A percentile compares a stretch with the other conserved stretches of the same genome.
Evolutionary conservation across 2,888 invertebrate species (phyloP).

Genomic region (Epinotia nisella): DNA sequence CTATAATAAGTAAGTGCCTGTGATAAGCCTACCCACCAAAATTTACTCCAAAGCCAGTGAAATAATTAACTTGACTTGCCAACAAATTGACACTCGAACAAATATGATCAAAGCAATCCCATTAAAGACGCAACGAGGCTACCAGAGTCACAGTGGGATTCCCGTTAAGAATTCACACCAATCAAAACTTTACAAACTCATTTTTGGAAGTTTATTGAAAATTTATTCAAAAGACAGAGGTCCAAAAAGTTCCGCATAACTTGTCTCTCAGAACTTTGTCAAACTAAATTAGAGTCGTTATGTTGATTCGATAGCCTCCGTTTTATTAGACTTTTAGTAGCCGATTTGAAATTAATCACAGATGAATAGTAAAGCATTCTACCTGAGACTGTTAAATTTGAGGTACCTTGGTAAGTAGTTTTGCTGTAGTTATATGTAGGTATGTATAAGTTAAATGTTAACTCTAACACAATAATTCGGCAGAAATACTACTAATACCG

Average conservation of each 20-base stretch:
- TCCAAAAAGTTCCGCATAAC: slow-evolving; percentile 69
- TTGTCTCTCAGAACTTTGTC: slow-evolving; percentile 72
- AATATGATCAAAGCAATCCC: slow-evolving; percentile 47
- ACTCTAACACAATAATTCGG: neutral
- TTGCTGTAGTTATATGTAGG: too few relatives aligned
- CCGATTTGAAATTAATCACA: slow-evolving; percentile 15
- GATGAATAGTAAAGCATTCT: neutral
- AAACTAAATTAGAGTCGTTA: slow-evolving; percentile 74
- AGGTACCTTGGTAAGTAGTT: neutral
- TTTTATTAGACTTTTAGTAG: slow-evolving; percentile 55
- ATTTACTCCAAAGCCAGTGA: neutral
- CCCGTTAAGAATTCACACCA: slow-evolving; percentile 67
- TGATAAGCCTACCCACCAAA: neutral
- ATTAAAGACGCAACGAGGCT: slow-evolving; percentile 45
- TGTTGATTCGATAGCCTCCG: slow-evolving; percentile 57
- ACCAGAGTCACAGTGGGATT: slow-evolving; percentile 48
- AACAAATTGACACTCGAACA: slow-evolving; percentile 23
- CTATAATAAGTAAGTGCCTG: too few relatives aligned
- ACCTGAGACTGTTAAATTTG: neutral
- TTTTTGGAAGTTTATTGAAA: slow-evolving; percentile 75
- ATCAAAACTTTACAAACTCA: slow-evolving; percentile 75
- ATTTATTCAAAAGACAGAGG: slow-evolving; percentile 77
- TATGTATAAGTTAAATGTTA: too few relatives aligned
- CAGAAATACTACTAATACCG: neutral
- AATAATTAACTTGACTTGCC: neutral